These are phyloP conservation scores for Ormia ochracea DNA, from an alignment of 2,888 invertebrate genomes.

Conservation along the genomic window DNA sequence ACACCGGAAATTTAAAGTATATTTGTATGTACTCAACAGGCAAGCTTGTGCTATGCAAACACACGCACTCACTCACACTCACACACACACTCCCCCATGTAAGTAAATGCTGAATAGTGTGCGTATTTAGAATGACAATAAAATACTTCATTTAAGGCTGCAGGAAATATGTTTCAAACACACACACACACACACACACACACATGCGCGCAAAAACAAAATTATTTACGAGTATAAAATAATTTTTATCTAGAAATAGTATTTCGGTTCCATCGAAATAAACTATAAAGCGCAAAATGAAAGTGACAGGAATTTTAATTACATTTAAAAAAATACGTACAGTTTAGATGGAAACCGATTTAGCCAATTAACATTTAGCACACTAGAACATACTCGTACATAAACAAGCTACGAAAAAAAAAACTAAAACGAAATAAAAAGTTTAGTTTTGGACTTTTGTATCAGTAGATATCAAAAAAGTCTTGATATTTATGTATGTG, in stretches of 20 bases:
- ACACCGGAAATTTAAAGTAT: constrained; percentile 43
- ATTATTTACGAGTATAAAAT: neutral
- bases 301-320: constrained; percentile 54
- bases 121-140: constrained; percentile 31
- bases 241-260: constrained; percentile 10
- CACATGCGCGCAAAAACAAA: no score
- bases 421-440: constrained; percentile 1
- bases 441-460: constrained; percentile 22
- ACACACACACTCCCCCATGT: no score
- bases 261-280: neutral
- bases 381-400: neutral
- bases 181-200: neutral
- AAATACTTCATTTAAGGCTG: constrained; percentile 41
- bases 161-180: constrained; percentile 1
- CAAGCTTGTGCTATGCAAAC: no score
- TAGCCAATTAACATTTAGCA: neutral
- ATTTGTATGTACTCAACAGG: no score
- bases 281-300: constrained; percentile 18
- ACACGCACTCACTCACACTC: no score
- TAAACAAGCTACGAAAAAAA: no score
- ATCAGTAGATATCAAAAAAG: neutral
- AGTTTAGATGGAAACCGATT: neutral
- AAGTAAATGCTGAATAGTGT: no score
- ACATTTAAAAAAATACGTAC: neutral
- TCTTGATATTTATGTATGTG: neutral